These are phyloP conservation scores for Herminia tarsipennalis DNA, from an alignment of 2,888 invertebrate species.

Conservation along the genomic window DNA sequence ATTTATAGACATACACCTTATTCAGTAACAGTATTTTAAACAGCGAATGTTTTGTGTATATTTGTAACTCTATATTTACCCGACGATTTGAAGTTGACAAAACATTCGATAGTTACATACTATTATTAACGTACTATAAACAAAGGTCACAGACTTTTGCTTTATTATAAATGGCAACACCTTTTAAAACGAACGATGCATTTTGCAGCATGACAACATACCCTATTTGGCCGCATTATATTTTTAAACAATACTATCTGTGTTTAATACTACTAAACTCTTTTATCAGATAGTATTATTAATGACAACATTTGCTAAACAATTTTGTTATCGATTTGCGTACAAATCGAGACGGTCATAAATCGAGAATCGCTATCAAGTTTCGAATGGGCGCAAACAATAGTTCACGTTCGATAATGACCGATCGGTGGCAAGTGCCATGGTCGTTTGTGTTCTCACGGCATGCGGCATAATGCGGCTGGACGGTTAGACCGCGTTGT, in stretches of 20 bases:
- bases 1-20: no score
- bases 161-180: neutral
- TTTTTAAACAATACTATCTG: constrained; percentile 10
- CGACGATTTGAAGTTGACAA: no score
- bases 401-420: constrained; percentile 56
- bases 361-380: constrained; percentile 10
- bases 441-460: constrained; percentile 62
- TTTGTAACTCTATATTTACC: no score
- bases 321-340: constrained; percentile 5
- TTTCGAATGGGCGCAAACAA: constrained; percentile 37
- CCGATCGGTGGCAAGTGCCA: constrained; percentile 56
- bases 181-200: neutral
- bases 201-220: neutral
- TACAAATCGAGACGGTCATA: constrained; percentile 4
- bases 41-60: no score
- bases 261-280: neutral
- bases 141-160: no score
- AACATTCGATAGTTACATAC: no score
- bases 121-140: no score
- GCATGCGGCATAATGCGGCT: constrained; percentile 43
- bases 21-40: no score
- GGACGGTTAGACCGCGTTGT: constrained; percentile 13
- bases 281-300: constrained; percentile 2
- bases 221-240: constrained; percentile 3
- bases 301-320: constrained; percentile 9